Base-by-base conservation (phyloP, 2,888 invertebrate species). In the Norana najaformis region DNA sequence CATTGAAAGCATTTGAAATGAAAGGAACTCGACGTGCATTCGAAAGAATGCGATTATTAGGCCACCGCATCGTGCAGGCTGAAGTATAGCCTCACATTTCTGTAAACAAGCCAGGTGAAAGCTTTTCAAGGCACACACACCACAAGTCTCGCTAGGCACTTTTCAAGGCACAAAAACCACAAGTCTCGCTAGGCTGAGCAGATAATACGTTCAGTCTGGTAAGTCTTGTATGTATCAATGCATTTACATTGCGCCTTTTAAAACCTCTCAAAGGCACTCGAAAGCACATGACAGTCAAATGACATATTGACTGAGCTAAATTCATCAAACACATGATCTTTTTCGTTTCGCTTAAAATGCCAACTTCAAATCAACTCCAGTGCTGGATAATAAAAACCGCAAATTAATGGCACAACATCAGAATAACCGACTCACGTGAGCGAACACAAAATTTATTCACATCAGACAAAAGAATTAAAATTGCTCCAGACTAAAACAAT, bases 21-120 rank as follows among this genome's bases (percentile, higher is more conserved):
- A n/a, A 69, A 69, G 69, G 69, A n/a, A 69, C 69, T 69, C 69
- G 69, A n/a, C n/a, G n/a, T n/a, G 69, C 69, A 69, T 69, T 69
- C 69, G 69, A 20, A n/a, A 69, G n/a, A n/a, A 69, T 69, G 69
- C 69, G 30, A 69, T 69, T 69, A 69, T 69, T 69, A 11, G 69
- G 69, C 30, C 30, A 69, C 30, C 69, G 69, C 69, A n/a, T 2
- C 69, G n/a, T n/a, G 69, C 69, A 69, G 69, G 69, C 69, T n/a
- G 30, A 69, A 69, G 30, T n/a, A 69, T 69, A n/a, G 69, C 69
- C 5, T 4, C 11, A n/a, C 69, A 16, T 69, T n/a, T 69, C 69
- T 69, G 69, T 69, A 69, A 1, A 0, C 6, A 69, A n/a, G 69
- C n/a, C 69, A 69, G 69, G n/a, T 69, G 69, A 69, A 13, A 30